phyloP scores from a whole-genome alignment of 2,113 vertebrate species.

The Loxodonta africana region DNA sequence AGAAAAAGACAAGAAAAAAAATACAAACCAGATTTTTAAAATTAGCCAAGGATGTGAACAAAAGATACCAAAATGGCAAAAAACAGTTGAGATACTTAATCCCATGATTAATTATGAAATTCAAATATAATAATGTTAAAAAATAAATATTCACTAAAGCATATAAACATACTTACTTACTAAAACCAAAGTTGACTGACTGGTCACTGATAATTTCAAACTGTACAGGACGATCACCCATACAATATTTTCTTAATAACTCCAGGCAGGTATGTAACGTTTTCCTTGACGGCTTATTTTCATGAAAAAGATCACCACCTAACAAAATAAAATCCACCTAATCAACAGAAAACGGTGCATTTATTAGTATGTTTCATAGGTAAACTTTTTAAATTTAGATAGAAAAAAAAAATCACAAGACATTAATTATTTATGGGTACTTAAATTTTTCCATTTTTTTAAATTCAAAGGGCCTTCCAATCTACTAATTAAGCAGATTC shows the following conservation, averaged over 20 bases:
- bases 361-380: slow-evolving; percentile 61
- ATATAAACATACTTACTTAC: slow-evolving; percentile 92
- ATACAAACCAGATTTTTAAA: slow-evolving; percentile 8
- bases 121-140: neutral
- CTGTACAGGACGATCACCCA: slow-evolving; percentile 96
- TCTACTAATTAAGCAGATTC: slow-evolving; percentile 6
- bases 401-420: slow-evolving; percentile 6
- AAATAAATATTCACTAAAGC: neutral
- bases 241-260: slow-evolving; percentile 94
- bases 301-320: slow-evolving; percentile 98
- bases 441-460: slow-evolving; percentile 39
- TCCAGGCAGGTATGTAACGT: slow-evolving; percentile 94
- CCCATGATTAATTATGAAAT: neutral
- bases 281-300: slow-evolving; percentile 97
- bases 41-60: slow-evolving; percentile 1
- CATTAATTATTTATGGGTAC: neutral
- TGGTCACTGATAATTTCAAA: slow-evolving; percentile 98
- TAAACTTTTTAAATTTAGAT: neutral
- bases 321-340: slow-evolving; percentile 98
- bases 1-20: neutral
- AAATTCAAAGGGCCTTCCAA: neutral
- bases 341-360: slow-evolving; percentile 81
- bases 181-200: slow-evolving; percentile 96
- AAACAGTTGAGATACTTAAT: neutral
- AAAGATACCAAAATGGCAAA: neutral